Percentiles rank a stretch among this genome's conserved stretches.
These are phyloP conservation scores for Eristalinus aeneus DNA, from an alignment of 2,888 invertebrate genomes.

Conservation along the genomic window DNA sequence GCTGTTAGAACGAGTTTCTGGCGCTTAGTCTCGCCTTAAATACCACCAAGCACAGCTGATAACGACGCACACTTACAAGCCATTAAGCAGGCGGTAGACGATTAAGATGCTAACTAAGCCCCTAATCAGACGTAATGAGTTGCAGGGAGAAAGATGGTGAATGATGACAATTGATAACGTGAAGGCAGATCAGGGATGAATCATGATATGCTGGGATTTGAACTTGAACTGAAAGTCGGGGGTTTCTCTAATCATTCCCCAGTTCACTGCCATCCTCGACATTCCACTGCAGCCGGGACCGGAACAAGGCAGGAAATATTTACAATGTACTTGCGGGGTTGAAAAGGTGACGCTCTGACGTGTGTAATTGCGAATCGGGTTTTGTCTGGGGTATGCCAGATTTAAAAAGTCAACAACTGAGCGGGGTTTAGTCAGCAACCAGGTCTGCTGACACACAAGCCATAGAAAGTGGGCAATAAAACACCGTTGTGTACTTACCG, in stretches of 20 bases:
- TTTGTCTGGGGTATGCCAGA: background rate
- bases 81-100: background rate
- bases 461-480: background rate
- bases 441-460: background rate
- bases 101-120: background rate
- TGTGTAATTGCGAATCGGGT: background rate
- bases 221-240: background rate
- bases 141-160: background rate
- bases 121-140: background rate
- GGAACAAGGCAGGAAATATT: background rate
- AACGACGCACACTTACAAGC: conserved; percentile 4
- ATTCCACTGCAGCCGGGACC: background rate
- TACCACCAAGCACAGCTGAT: background rate
- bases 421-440: background rate
- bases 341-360: background rate
- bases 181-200: background rate
- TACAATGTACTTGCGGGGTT: background rate
- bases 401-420: no score
- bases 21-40: conserved; percentile 30
- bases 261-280: background rate
- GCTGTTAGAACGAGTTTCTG: conserved; percentile 32
- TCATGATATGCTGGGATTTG: background rate
- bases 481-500: background rate
- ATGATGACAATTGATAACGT: background rate
- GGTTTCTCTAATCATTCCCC: background rate